Evolutionary conservation across 2,113 vertebrate genomes (phyloP), one percentile per base, ranked within the genome.

Genomic region (Ciconia boyciana): DNA sequence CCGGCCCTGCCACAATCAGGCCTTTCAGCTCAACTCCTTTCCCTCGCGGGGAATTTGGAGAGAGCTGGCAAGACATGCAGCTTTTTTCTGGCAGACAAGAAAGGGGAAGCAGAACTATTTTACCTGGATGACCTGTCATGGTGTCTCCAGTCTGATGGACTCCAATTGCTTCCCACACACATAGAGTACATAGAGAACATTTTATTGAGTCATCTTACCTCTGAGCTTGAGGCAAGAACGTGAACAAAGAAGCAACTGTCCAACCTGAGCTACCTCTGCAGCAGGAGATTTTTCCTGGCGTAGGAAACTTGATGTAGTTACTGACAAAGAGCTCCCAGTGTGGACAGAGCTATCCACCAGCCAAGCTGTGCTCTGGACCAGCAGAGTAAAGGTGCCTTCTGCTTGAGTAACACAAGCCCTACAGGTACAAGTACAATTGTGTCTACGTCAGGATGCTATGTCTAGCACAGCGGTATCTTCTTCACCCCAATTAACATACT

Each of bases 351-450:
- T 74, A 2, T 7, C 52, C 86, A 72, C 10, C 83, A 71, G 71
- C 70, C 51, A 62, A 46, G 61, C 66, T 72, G 24, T 52, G 88
- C 85, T 48, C 7, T 36, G 65, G 43, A 54, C 5, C 70, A 36
- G 78, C 69, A 36, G 51, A 21, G 49, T 10, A 5, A 64, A 89
- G 41, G 43, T 41, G 43, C 25, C 44, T 76, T 71, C 51, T 2
- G 1, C 51, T 43, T 19, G 44, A 61, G 78, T 32, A 15, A 26
- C 60, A 11, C 49, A 39, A 13, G 26, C 48, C 28, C 36, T 16
- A 0, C 11, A 44, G 41, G 11, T 24, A 0, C 13, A 54, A n/a
- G 9, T 21, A 3, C 0, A 1, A 24, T 26, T 21, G 78, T 49
- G 62, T 9, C 16, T 49, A 4, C 1, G 0, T 26, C 0, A 11